Evolutionary conservation across 2,797 vertebrate genomes (phyloP), one percentile per base, ranked within the genome.

Genomic region (Spea hammondii): DNA sequence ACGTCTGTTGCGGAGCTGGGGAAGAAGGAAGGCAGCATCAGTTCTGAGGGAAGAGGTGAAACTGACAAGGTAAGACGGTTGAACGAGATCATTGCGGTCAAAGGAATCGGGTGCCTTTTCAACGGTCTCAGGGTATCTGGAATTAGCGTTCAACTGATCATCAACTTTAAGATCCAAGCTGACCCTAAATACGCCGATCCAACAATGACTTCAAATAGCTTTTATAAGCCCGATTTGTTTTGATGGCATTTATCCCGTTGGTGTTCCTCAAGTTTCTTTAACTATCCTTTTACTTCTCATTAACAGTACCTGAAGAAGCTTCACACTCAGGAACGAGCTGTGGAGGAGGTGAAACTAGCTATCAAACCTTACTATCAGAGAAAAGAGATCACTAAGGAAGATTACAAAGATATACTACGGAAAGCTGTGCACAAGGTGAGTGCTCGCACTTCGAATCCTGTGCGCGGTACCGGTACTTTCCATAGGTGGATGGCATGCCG

Each of bases 321-420:
- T 83, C 95, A 98, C 86, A 98, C 95, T 0, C 96, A 98, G 91
- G 96, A 98, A 85, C 90, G 96, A 14, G 96, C 96, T 0, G 95
- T 98, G 79, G 96, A 98, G 87, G 96, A 98, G 88, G 96, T 97
- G 75, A 98, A 98, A 83, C 86, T 98, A n/a, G 95, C 96, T 79
- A 98, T 98, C 84, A 98, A 98, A 85, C 96, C 96, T 0, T 98
- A 96, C 88, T 98, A 97, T 78, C 96, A 98, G 88, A 95, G 95
- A 81, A 98, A 98, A 87, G 96, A 98, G 88, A 98, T 98, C 87
- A 97, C 94, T 84, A 98, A 98, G 91, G 95, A 97, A 0, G 96
- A 98, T 11, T 98, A 98, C 88, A 97, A 98, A 84, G 96, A 97
- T 88, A 98, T 98, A 84, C 91, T 98, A 84, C 91, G 96, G 84